Base-by-base conservation (phyloP, 92 coral and sea anemone species). In the Palythoa grandiflora region DNA sequence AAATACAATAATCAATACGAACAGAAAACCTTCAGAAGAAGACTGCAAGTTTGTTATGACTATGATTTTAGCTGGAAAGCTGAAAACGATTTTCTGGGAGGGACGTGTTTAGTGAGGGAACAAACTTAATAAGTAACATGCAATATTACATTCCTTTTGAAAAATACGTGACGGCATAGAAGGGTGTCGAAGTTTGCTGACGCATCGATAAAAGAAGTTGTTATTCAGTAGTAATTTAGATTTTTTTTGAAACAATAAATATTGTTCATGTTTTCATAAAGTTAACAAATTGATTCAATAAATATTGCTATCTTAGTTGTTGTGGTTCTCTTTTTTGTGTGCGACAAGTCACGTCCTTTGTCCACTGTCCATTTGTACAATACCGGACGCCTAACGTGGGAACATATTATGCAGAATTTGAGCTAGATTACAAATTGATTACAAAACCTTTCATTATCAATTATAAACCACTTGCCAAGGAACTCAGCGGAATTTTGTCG, bases 261-360 rank as follows among this genome's bases (percentile, higher is more conserved):
- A 47, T 20, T 38, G 57, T 63, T 19, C 35, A 79, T 11, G 5
- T 12, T 66, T 68, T 53, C 50, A 70, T 20, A 81, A 47, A 9
- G 53, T 71, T 38, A 47, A 71, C 39, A 37, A 65, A 68, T 47
- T 66, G 39, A 14, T 21, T 81, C 61, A 65, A 38, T 66, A 47
- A 79, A 44, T 44, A 2, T 44, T 8, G 7, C 50, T 4, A 8
- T 28, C 20, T 47, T 2, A 16, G 6, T 7, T 19, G 11, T 51
- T 52, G 65, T 13, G 80, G 85, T 80, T 61, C 73, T n/a, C 65
- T 65, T 48, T 63, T 20, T 36, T 48, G 44, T 81, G 5, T 44
- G 73, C 47, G 86, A 68, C 75, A 66, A 44, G 86, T 81, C 86
- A 81, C 86, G 86, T 81, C 60, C 75, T 35, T 20, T 35, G 55